Percentiles rank a stretch among this genome's conserved stretches.
Conservation (phyloP, 2,888 invertebrate species). For the Acleris sparsana region DNA sequence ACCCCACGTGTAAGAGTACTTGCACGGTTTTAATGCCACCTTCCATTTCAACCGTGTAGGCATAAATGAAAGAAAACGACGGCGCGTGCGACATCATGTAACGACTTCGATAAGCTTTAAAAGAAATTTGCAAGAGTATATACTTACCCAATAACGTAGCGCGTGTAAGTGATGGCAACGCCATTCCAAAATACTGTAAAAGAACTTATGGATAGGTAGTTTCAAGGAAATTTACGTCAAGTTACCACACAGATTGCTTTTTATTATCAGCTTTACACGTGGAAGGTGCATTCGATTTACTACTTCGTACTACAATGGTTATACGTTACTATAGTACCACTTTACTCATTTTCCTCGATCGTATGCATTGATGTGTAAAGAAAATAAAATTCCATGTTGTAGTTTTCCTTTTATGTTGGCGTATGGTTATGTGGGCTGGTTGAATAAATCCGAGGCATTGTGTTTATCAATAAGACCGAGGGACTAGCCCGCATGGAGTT, state of each 20-base stretch:
- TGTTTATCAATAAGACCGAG: slow-evolving; percentile 36
- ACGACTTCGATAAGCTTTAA: slow-evolving; percentile 23
- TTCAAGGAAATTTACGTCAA: slow-evolving; percentile 2
- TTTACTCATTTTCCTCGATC: slow-evolving; percentile 1
- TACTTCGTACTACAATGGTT: slow-evolving; percentile 29
- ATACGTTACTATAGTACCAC: slow-evolving; percentile 18
- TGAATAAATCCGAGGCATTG: slow-evolving; percentile 45
- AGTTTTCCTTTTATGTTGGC: neutral
- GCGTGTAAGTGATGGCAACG: slow-evolving; percentile 12
- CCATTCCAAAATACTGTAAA: neutral
- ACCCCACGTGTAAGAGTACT: slow-evolving; percentile 58
- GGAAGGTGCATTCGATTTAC: slow-evolving; percentile 22
- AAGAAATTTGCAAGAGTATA: slow-evolving; percentile 12
- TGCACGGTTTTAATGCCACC: slow-evolving; percentile 47
- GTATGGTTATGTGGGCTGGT: slow-evolving; percentile 41
- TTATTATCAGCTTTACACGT: slow-evolving; percentile 24
- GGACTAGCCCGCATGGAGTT: slow-evolving; percentile 42
- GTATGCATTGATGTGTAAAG: neutral
- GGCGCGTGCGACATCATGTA: slow-evolving; percentile 20
- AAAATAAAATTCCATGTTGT: slow-evolving; percentile 3
- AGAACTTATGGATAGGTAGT: neutral
- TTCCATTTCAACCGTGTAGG: slow-evolving; percentile 22
- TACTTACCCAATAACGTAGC: slow-evolving; percentile 3
- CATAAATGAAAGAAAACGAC: slow-evolving; percentile 16
- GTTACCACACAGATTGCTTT: slow-evolving; percentile 5